phyloP scores from a whole-genome alignment of 2,113 vertebrate genomes.

The Capricornis sumatraensis region DNA sequence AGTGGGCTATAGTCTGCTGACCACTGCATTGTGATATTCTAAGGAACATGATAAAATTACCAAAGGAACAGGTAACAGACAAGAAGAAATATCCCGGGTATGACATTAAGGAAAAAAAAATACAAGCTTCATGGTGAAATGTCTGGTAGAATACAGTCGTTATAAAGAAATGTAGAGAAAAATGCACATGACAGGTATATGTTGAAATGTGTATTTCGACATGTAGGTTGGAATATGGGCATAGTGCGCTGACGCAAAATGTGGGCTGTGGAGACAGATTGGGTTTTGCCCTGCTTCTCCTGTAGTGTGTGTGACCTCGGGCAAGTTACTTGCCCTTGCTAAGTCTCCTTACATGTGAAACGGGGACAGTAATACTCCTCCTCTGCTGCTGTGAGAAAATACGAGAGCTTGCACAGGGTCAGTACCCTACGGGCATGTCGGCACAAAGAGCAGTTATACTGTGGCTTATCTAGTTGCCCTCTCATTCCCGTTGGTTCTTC shows the following conservation, averaged over 20 bases:
- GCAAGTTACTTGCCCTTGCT: not conserved
- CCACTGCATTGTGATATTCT: not conserved
- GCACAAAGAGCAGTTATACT: not conserved
- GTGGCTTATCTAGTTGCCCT: not conserved
- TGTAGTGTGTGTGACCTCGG: not conserved
- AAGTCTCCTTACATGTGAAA: not conserved
- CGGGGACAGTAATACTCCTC: too few relatives aligned
- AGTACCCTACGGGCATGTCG: rapidly evolving
- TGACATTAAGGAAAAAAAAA: not conserved
- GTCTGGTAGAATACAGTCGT: not conserved
- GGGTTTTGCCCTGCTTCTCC: not conserved
- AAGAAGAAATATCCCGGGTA: not conserved
- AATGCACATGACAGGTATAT: not conserved
- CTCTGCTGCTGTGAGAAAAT: not conserved
- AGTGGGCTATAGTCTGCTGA: not conserved
- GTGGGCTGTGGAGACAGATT: not conserved
- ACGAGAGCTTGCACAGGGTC: too few relatives aligned
- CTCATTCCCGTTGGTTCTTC: not conserved
- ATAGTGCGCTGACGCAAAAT: not conserved
- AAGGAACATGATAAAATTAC: not conserved
- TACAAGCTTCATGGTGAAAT: not conserved
- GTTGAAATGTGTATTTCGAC: not conserved
- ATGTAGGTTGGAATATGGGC: not conserved
- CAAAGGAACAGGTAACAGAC: not conserved
- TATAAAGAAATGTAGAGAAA: not conserved